phyloP scores from a whole-genome alignment of 2,797 vertebrate species.

The Acrocephalus scirpaceus region DNA sequence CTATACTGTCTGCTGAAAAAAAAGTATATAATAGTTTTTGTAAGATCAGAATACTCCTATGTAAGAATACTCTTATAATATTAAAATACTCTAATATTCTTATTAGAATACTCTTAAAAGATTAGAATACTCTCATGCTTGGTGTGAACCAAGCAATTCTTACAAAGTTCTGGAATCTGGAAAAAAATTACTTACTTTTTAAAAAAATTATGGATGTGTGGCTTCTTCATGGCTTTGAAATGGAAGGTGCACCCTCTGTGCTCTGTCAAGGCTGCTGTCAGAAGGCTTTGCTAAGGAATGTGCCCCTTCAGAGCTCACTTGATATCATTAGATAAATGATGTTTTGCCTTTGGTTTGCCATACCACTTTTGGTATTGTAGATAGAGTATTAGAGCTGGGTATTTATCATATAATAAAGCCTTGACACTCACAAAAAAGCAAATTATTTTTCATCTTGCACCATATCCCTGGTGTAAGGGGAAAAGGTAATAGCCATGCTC shows the following conservation, averaged over 20 bases:
- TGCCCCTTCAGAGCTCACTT: conserved; percentile 38
- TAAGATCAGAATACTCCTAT: neutral
- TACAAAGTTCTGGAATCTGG: neutral
- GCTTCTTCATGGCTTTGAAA: neutral
- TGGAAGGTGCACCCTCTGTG: neutral
- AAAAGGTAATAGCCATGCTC: conserved; percentile 14
- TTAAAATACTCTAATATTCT: neutral
- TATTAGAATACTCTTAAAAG: neutral
- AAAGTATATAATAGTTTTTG: neutral
- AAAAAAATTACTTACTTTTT: neutral
- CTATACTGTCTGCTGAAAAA: neutral
- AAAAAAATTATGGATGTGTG: neutral
- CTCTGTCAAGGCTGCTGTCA: neutral
- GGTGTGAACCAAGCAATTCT: neutral
- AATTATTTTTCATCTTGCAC: conserved; percentile 4
- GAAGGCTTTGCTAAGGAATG: neutral
- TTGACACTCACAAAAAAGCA: neutral
- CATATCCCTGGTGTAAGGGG: neutral
- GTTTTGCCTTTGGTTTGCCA: neutral
- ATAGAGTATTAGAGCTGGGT: neutral
- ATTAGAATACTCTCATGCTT: neutral
- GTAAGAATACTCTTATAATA: neutral
- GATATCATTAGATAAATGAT: neutral
- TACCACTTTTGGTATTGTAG: neutral
- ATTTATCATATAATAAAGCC: conserved; percentile 14